Evolutionary conservation across 2,888 invertebrate species (phyloP).

Genomic region (Siphonodentalium dalli): DNA sequence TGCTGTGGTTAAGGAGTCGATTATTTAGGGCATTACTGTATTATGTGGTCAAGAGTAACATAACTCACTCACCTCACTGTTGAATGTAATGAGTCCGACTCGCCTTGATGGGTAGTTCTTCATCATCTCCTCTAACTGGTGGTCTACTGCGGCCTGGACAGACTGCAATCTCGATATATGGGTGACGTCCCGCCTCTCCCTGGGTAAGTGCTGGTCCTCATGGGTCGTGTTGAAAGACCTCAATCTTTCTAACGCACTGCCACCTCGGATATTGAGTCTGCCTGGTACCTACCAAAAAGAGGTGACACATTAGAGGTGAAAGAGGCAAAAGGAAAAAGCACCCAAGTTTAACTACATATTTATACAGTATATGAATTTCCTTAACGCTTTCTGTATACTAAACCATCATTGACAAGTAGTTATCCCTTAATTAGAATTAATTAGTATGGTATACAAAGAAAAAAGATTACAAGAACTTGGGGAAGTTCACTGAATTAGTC

Average conservation of each 20-base stretch:
- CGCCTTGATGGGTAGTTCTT: slow-evolving; percentile 54
- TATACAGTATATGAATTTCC: no score
- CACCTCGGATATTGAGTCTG: slow-evolving; percentile 48
- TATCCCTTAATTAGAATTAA: no score
- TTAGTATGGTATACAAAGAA: no score
- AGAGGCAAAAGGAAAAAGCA: no score
- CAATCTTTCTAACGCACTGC: slow-evolving; percentile 36
- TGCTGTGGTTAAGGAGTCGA: no score
- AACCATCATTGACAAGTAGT: no score
- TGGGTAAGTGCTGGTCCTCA: slow-evolving; percentile 49
- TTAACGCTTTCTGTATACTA: no score
- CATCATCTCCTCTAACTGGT: slow-evolving; percentile 56
- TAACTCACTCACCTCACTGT: slow-evolving; percentile 55
- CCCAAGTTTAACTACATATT: no score
- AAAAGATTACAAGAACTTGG: no score
- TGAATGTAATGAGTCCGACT: slow-evolving; percentile 59
- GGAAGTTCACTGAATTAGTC: no score
- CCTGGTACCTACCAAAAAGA: slow-evolving; percentile 49
- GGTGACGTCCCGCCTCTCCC: slow-evolving; percentile 51
- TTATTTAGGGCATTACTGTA: no score
- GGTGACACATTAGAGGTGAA: neutral
- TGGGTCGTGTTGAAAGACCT: slow-evolving; percentile 41
- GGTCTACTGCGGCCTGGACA: slow-evolving; percentile 62
- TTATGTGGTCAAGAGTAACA: no score
- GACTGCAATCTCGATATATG: slow-evolving; percentile 59